A percentile compares a stretch with the other conserved stretches of the same genome.
phyloP scores from a whole-genome alignment of 2,888 invertebrate species.

The Folsomia candida region DNA sequence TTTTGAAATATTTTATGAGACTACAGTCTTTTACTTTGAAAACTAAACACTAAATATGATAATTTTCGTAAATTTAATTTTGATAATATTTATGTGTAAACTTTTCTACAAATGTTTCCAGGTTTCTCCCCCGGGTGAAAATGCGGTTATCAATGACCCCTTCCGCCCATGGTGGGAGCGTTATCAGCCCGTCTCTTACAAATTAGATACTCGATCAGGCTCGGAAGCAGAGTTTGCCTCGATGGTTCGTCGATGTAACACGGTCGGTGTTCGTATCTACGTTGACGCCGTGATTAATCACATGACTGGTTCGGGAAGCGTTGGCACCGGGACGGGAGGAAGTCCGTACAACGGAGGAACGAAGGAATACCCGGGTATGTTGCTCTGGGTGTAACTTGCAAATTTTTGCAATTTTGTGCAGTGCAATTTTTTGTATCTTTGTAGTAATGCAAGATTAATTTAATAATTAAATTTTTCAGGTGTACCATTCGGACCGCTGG shows the following conservation, averaged over 20 bases:
- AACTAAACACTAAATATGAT: too few relatives aligned
- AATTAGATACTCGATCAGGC: conserved; percentile 72
- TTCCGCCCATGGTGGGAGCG: conserved; percentile 81
- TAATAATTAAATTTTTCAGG: too few relatives aligned
- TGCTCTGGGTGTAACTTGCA: too few relatives aligned
- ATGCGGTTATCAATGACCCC: conserved; percentile 58
- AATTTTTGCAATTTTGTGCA: too few relatives aligned
- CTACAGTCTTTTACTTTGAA: too few relatives aligned
- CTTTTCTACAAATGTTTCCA: too few relatives aligned
- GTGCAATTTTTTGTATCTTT: conserved; percentile 51
- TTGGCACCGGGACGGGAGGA: conserved; percentile 54
- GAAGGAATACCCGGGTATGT: conserved; percentile 52
- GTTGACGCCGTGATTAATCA: conserved; percentile 80
- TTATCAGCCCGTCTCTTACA: conserved; percentile 78
- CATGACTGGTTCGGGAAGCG: conserved; percentile 66
- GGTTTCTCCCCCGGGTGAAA: conserved; percentile 76
- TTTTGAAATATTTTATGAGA: too few relatives aligned
- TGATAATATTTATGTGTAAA: too few relatives aligned
- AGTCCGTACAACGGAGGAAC: conserved; percentile 44
- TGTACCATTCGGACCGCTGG: conserved; percentile 51
- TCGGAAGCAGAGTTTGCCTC: conserved; percentile 67
- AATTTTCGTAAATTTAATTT: too few relatives aligned
- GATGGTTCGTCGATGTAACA: conserved; percentile 78
- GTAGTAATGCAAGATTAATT: too few relatives aligned
- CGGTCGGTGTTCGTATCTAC: conserved; percentile 76